Evolutionary conservation across 2,888 invertebrate species (phyloP), one percentile per base, ranked within the genome.

Genomic region (Polymixis lichenea): DNA sequence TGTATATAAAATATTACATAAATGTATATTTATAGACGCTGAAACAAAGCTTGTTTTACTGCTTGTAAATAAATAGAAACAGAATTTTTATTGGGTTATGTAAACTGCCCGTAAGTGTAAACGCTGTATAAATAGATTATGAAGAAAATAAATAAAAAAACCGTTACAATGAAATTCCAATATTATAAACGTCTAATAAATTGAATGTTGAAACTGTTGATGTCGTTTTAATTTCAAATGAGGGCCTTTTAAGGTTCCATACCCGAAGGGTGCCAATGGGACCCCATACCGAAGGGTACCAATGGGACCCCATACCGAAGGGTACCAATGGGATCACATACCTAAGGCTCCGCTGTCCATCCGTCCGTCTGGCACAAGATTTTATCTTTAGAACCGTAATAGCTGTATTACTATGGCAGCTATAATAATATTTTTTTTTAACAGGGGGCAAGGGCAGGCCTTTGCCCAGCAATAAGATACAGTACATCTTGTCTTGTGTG

Each of bases 151-250:
- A n/a, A n/a, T n/a, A n/a, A n/a, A n/a, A n/a, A n/a, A n/a, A 84
- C 80, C 83, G 85, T 89, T 90, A 88, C 76, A 73, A 84, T 80
- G 60, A 85, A 85, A 81, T 85, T 84, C 75, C 65, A 65, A 85
- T 88, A 88, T 89, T 83, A 87, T 90, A 88, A 85, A 88, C 87
- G 86, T 91, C 80, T 90, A 91, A 88, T 91, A 90, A 92, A 91
- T 84, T 91, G 80, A 90, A 92, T 91, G 92, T 92, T 91, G 85
- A 88, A 86, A 89, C 83, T 77, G 74, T 74, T 76, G 61, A 53
- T 55, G 25, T 83, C 60, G 77, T 87, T 85, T 78, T 77, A 61
- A 77, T 79, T 66, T 55, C 1, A 60, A 53, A 58, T 32, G 15
- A n/a, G 13, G 55, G 25, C 58, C 19, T 32, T 22, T 28, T 28